phyloP scores from a whole-genome alignment of 2,113 vertebrate genomes.

The Psammodynastes pulverulentus region DNA sequence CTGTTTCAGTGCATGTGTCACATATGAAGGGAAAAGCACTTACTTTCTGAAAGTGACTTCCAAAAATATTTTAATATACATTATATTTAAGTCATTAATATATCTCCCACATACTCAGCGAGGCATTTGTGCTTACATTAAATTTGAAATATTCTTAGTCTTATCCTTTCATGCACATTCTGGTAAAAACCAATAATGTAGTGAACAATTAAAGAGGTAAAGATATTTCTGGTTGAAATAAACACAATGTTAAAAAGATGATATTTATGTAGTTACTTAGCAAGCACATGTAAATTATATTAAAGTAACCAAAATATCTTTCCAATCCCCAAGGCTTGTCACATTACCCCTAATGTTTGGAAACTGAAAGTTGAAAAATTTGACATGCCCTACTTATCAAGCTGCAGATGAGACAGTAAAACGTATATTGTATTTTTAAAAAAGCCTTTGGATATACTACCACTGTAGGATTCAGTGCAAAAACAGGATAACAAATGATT shows the following conservation, averaged over 20 bases:
- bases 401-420: background rate
- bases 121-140: background rate
- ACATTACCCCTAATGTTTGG: too few relatives aligned
- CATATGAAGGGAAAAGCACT: slow-evolving; percentile 37
- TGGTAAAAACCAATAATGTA: background rate
- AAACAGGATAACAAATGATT: slow-evolving; percentile 17
- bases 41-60: slow-evolving; percentile 13
- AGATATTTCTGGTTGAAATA: background rate
- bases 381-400: background rate
- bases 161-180: background rate
- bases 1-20: background rate
- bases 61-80: background rate
- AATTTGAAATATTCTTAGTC: background rate
- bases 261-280: too few relatives aligned
- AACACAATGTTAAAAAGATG: too few relatives aligned
- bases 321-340: too few relatives aligned
- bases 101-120: background rate
- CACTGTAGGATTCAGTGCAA: background rate
- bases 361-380: too few relatives aligned
- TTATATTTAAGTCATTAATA: background rate
- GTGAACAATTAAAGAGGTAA: background rate
- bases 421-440: background rate
- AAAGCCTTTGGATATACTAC: slow-evolving; percentile 12
- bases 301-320: too few relatives aligned
- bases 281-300: too few relatives aligned